A percentile compares a stretch with the other conserved stretches of the same genome.
Evolutionary conservation across 2,113 vertebrate genomes (phyloP).

Genomic region (Hylia prasina): DNA sequence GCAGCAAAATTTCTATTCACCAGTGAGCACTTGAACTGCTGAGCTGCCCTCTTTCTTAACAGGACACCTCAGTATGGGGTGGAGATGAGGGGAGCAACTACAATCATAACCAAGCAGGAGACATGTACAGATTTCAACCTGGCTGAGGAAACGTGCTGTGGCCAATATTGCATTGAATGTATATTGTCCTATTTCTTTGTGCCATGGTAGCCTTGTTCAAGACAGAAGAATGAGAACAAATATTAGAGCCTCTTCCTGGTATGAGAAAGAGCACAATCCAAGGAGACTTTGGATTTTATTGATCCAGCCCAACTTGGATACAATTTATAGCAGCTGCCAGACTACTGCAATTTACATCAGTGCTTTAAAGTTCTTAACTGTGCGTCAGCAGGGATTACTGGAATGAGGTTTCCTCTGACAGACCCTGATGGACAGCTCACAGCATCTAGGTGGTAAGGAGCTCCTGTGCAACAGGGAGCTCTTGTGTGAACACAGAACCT

Average conservation of each 20-base stretch:
- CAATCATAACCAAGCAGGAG: not conserved
- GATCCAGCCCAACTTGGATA: not conserved
- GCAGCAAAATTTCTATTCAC: not conserved
- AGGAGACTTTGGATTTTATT: not conserved
- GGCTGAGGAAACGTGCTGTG: not conserved
- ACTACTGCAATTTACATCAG: not conserved
- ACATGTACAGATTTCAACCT: not conserved
- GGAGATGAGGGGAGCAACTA: not conserved
- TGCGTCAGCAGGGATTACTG: not conserved
- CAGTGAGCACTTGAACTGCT: not conserved
- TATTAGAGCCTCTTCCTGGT: not conserved
- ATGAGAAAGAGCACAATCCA: not conserved
- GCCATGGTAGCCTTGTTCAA: not conserved
- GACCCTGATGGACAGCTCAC: not conserved
- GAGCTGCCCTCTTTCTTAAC: not conserved
- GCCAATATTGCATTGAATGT: fast-evolving
- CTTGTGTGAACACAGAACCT: not conserved
- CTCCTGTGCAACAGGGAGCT: not conserved
- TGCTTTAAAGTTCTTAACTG: not conserved
- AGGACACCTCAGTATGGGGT: not conserved
- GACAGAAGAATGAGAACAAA: not conserved
- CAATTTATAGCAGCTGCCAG: not conserved
- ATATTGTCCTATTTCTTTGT: not conserved
- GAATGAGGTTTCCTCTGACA: not conserved
- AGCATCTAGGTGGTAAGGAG: not conserved